These are phyloP conservation scores for Chrysolina haemoptera DNA, from an alignment of 2,888 invertebrate genomes.

Conservation along the genomic window DNA sequence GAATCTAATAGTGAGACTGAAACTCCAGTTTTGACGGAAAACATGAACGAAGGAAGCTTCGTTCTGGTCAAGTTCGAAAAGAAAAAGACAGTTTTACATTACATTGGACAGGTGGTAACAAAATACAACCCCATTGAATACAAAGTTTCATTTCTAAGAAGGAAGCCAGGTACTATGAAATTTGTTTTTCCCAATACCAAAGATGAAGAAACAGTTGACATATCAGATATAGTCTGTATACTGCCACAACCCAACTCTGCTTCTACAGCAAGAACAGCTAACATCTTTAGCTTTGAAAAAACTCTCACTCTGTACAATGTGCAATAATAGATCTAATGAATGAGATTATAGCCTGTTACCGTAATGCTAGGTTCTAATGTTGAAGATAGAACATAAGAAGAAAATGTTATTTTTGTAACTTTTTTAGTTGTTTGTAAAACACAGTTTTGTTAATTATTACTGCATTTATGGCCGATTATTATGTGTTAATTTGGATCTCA, in stretches of 20 bases:
- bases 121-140: conserved; percentile 24
- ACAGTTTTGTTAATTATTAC: no score
- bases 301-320: conserved; percentile 19
- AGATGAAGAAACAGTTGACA: background rate
- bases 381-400: no score
- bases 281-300: background rate
- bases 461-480: no score
- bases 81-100: conserved; percentile 18
- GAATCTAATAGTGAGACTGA: no score
- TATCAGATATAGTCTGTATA: background rate
- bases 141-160: conserved; percentile 31
- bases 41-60: no score
- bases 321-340: conserved; percentile 5
- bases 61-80: no score
- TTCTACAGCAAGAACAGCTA: background rate
- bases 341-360: no score
- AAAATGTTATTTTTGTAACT: no score
- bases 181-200: conserved; percentile 23
- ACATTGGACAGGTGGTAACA: conserved; percentile 25
- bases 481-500: background rate
- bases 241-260: background rate
- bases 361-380: no score
- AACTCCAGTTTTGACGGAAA: no score
- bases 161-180: conserved; percentile 24
- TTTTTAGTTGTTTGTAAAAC: no score